Percentiles rank a stretch among this genome's conserved stretches.
Conservation (phyloP, 2,888 invertebrate species). For the Eupeodes latifasciatus region DNA sequence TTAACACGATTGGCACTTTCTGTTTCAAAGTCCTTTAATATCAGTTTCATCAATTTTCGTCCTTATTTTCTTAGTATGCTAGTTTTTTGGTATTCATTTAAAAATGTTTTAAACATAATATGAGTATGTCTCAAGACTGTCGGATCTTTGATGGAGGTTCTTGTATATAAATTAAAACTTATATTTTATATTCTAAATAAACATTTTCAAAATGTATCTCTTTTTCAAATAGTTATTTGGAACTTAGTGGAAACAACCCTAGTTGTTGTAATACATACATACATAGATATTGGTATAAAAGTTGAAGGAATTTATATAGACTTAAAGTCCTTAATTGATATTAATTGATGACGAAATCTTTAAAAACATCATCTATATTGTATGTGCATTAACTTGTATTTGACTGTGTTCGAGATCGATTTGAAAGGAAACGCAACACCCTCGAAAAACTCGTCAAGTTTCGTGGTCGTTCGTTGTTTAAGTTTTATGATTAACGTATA, state of each 20-base stretch:
- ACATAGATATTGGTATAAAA: conserved; percentile 17
- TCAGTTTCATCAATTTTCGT: too few species aligned
- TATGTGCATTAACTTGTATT: conserved; percentile 8
- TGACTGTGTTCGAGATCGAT: conserved; percentile 29
- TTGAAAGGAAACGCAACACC: conserved; percentile 72
- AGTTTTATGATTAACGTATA: conserved; percentile 65
- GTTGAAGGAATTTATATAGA: conserved; percentile 42
- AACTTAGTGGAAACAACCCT: not conserved
- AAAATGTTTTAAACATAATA: not conserved
- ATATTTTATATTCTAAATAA: not conserved
- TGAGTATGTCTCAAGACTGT: not conserved
- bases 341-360: conserved; percentile 70
- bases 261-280: not conserved
- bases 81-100: too few species aligned
- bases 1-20: too few species aligned
- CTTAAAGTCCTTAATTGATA: conserved; percentile 69
- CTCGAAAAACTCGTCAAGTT: conserved; percentile 40
- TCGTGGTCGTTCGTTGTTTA: conserved; percentile 24
- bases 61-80: too few species aligned
- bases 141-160: conserved; percentile 5
- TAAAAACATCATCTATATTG: conserved; percentile 25
- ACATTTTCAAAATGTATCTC: not conserved
- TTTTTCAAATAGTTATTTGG: conserved; percentile 21
- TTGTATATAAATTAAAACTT: conserved; percentile 45
- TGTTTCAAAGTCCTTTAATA: too few species aligned